A percentile compares a stretch with the other conserved stretches of the same genome.
These are phyloP conservation scores for Mirza zaza DNA, from an alignment of 2,113 vertebrate genomes.

Conservation along the genomic window DNA sequence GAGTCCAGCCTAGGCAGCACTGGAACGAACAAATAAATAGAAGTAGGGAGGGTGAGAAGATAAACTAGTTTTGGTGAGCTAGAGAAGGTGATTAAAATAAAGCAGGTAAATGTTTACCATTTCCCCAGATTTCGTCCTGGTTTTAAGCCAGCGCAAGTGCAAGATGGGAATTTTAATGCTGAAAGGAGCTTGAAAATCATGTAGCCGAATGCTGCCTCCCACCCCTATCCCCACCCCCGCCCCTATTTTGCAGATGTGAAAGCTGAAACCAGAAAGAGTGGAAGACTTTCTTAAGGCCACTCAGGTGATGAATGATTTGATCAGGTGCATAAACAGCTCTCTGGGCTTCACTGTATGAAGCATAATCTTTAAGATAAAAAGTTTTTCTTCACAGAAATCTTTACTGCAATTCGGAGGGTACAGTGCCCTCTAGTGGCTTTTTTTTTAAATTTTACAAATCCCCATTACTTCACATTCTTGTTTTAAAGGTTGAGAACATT, in stretches of 20 bases:
- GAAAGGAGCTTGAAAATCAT: background rate
- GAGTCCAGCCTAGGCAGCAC: background rate
- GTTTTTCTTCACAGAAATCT: background rate
- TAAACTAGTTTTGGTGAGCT: background rate
- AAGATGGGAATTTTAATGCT: background rate
- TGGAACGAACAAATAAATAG: background rate
- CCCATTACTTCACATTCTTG: background rate
- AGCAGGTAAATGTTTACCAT: background rate
- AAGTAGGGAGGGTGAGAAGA: background rate
- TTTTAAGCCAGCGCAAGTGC: background rate
- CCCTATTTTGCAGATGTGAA: background rate
- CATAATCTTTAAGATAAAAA: background rate
- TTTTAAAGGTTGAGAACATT: background rate
- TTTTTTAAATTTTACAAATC: background rate
- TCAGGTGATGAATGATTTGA: background rate
- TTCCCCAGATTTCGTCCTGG: background rate
- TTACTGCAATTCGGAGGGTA: background rate
- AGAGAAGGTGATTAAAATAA: background rate
- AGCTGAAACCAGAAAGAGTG: background rate
- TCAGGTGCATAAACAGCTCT: background rate
- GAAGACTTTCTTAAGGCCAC: background rate
- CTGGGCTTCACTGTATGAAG: background rate
- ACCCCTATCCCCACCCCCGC: background rate
- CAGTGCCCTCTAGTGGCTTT: constrained; percentile 30
- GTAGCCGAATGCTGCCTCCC: too few relatives aligned